A percentile compares a stretch with the other conserved stretches of the same genome.
Conservation (phyloP, 2,797 vertebrate species). For the Alectoris magna region DNA sequence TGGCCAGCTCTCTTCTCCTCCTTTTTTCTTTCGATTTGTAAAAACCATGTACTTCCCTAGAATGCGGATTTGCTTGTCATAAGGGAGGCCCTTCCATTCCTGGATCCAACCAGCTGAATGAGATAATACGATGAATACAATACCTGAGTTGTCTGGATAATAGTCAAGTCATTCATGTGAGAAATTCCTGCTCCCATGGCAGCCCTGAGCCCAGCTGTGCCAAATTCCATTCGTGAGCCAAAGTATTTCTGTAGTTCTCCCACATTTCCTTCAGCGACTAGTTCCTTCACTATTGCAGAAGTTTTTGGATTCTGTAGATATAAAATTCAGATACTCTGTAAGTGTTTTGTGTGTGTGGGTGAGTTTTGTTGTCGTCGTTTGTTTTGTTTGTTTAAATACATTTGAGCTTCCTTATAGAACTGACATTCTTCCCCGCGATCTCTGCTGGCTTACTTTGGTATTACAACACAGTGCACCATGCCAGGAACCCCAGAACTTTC, state of each 20-base stretch:
- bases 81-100: not conserved
- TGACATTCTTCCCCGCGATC: not conserved
- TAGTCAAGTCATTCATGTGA: constrained; percentile 95
- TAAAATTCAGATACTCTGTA: not conserved
- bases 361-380: not conserved
- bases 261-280: constrained; percentile 81
- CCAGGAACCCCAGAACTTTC: not conserved
- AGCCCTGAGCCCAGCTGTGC: constrained; percentile 94
- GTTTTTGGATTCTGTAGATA: constrained; percentile 91
- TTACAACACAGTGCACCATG: not conserved
- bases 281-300: constrained; percentile 78
- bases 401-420: not conserved
- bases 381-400: not conserved
- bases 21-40: not conserved
- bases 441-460: not conserved
- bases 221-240: constrained; percentile 93
- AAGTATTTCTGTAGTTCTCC: constrained; percentile 88
- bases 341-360: not conserved
- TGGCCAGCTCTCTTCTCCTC: not conserved
- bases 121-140: not conserved
- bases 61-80: not conserved
- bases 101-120: not conserved
- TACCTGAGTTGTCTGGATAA: constrained; percentile 98
- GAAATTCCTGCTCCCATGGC: constrained; percentile 93
- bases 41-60: not conserved